Conservation (phyloP, 2,888 invertebrate species). For the Torymus tubicola region DNA sequence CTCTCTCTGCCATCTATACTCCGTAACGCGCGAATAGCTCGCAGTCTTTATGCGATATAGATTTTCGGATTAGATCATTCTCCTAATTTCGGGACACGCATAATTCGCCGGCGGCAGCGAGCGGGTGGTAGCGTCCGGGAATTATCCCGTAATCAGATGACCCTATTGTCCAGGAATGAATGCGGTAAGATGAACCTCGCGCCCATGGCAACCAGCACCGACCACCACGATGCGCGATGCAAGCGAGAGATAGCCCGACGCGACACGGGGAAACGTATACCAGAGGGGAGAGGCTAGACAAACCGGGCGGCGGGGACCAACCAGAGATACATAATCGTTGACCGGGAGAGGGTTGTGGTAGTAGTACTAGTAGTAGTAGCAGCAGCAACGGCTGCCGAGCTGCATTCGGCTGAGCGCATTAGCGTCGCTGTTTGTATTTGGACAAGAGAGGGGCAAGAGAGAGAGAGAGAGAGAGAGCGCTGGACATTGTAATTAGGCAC, state of each 20-base stretch:
- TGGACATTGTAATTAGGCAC: conserved; percentile 76
- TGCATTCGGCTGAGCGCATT: conserved; percentile 65
- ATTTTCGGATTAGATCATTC: conserved; percentile 29
- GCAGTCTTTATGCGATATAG: too few species aligned
- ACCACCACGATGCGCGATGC: too few species aligned
- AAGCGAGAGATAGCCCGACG: neutral
- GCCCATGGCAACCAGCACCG: neutral
- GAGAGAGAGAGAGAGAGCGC: conserved; percentile 59
- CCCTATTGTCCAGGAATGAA: conserved; percentile 42
- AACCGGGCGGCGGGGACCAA: conserved; percentile 2
- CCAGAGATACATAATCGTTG: conserved; percentile 59
- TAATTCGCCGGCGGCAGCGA: conserved; percentile 3
- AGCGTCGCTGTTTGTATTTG: conserved; percentile 70
- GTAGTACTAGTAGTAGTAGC: too few species aligned
- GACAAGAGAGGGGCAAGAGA: conserved; percentile 66
- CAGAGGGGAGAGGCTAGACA: conserved; percentile 12
- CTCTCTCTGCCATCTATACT: too few species aligned
- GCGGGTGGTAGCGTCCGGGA: neutral
- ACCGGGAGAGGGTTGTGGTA: conserved; percentile 8
- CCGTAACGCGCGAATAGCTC: too few species aligned
- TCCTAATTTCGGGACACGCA: conserved; percentile 20
- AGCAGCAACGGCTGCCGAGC: too few species aligned
- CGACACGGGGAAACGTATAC: conserved; percentile 5
- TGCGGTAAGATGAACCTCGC: conserved; percentile 38
- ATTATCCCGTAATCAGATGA: conserved; percentile 47